Conservation (phyloP, 2,888 invertebrate species). For the Clunio marinus region DNA sequence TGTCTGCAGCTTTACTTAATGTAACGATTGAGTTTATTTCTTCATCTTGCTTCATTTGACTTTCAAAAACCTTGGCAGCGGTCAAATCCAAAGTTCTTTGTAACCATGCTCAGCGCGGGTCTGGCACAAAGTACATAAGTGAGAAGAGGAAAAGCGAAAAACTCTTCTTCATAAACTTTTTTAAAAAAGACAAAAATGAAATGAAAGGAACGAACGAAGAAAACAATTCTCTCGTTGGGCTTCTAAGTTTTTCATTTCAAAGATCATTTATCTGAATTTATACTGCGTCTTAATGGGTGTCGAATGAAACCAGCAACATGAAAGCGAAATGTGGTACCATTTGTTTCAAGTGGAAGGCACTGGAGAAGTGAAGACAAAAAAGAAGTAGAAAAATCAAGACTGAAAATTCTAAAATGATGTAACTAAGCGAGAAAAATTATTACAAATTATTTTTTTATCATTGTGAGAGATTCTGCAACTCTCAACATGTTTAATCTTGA, state of each 20-base stretch:
- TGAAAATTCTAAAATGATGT: too few species aligned
- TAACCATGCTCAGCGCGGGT: constrained; percentile 12
- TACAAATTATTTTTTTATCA: too few species aligned
- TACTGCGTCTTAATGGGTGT: neutral
- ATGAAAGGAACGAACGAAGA: neutral
- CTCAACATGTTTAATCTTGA: too few species aligned
- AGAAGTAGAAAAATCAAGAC: too few species aligned
- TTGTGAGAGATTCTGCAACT: too few species aligned
- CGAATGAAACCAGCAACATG: neutral
- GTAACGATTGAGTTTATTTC: neutral
- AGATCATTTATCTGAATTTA: constrained; percentile 6
- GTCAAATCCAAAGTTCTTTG: too few species aligned
- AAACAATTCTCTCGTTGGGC: neutral
- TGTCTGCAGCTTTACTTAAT: too few species aligned
- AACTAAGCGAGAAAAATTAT: too few species aligned
- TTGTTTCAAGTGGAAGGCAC: neutral
- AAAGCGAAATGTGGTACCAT: neutral
- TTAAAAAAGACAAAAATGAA: neutral
- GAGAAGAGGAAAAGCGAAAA: neutral
- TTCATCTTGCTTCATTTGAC: neutral
- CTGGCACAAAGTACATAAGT: neutral
- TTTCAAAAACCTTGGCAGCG: constrained; percentile 21
- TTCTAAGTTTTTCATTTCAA: constrained; percentile 1
- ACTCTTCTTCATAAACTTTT: too few species aligned
- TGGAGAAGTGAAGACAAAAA: neutral